A percentile compares a stretch with the other conserved stretches of the same genome.
Evolutionary conservation across 2,888 invertebrate genomes (phyloP).

Genomic region (Podotricha telesiphe): DNA sequence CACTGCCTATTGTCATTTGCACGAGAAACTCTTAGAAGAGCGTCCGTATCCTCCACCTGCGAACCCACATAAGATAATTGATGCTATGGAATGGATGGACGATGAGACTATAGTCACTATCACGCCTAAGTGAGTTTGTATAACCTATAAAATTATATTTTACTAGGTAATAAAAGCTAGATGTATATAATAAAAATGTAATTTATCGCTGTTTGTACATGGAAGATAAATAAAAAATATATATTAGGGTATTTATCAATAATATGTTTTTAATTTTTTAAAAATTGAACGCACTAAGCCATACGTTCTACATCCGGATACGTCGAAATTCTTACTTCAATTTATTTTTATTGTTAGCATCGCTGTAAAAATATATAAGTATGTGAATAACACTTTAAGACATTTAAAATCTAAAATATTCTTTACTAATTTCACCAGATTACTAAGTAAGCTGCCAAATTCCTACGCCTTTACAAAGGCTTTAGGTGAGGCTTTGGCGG

Average conservation of each 20-base stretch:
- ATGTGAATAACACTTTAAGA: too few species aligned
- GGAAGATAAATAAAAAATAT: too few species aligned
- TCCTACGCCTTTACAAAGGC: constrained; percentile 98
- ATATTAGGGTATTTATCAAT: too few species aligned
- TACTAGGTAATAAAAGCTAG: too few species aligned
- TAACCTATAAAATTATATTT: neutral
- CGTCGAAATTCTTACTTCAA: too few species aligned
- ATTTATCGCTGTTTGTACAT: too few species aligned
- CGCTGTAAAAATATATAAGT: too few species aligned
- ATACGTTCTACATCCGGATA: too few species aligned
- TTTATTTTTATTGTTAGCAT: too few species aligned
- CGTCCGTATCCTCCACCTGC: constrained; percentile 93
- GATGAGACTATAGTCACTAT: constrained; percentile 83
- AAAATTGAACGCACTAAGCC: too few species aligned
- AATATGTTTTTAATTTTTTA: too few species aligned
- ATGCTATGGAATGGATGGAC: constrained; percentile 90
- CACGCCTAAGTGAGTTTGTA: constrained; percentile 65
- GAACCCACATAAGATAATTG: constrained; percentile 89
- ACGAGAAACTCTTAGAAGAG: constrained; percentile 91
- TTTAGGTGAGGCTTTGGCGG: constrained; percentile 92
- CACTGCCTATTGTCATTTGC: constrained; percentile 95
- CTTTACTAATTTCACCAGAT: constrained; percentile 65
- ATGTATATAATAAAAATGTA: too few species aligned
- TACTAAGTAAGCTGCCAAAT: constrained; percentile 91
- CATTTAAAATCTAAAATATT: neutral